Percentiles rank a stretch among this genome's conserved stretches.
These are phyloP conservation scores for Drosophila navojoa DNA, from an alignment of 1,140 invertebrate genomes.

Conservation along the genomic window DNA sequence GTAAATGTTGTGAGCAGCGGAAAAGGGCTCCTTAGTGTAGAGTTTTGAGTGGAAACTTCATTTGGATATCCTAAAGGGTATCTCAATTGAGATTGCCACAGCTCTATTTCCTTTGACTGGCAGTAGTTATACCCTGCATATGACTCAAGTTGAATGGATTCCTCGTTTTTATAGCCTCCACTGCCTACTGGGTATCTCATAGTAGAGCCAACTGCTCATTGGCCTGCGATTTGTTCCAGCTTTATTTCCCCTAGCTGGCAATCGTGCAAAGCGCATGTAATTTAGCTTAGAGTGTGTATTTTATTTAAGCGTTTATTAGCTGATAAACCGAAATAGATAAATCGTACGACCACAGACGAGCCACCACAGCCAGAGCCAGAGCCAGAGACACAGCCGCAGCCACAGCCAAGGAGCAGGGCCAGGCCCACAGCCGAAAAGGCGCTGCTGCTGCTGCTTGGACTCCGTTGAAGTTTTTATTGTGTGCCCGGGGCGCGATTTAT, in stretches of 20 bases:
- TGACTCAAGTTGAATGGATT: no score
- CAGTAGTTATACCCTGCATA: no score
- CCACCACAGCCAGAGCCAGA: background rate
- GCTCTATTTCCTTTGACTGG: no score
- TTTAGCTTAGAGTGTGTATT: conserved; percentile 81
- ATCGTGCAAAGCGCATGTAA: conserved; percentile 68
- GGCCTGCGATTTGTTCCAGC: background rate
- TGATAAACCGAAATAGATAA: conserved; percentile 81
- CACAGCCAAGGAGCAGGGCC: background rate
- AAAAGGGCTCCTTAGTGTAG: background rate
- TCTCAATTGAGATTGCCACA: background rate
- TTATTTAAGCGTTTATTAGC: conserved; percentile 83
- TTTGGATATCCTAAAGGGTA: conserved; percentile 19
- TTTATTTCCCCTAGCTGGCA: conserved; percentile 36
- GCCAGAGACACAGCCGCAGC: background rate
- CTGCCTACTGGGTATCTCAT: conserved; percentile 19
- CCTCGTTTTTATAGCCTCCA: no score
- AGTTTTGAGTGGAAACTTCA: no score
- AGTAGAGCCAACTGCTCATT: background rate
- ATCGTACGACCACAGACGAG: conserved; percentile 46
- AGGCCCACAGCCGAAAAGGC: background rate
- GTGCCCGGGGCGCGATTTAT: conserved; percentile 55
- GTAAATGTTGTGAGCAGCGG: background rate
- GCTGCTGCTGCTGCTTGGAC: conserved; percentile 1
- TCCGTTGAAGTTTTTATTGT: conserved; percentile 73